These are phyloP conservation scores for Etheostoma nigrum DNA, from an alignment of 2,797 vertebrate genomes.

Conservation along the genomic window DNA sequence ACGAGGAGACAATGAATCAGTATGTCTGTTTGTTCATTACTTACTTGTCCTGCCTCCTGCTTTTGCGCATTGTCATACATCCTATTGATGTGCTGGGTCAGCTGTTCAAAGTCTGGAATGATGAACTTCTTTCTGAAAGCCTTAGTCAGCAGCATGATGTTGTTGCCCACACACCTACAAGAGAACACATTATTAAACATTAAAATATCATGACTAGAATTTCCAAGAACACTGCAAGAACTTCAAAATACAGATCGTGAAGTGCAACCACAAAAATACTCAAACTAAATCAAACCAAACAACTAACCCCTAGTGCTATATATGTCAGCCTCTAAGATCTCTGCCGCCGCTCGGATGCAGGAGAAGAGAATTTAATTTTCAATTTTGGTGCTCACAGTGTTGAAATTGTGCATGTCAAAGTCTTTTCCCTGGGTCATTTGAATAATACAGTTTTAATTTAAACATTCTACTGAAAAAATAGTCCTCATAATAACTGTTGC, in stretches of 20 bases:
- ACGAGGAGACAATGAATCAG: background rate
- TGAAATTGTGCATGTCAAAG: background rate
- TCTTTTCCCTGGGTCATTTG: background rate
- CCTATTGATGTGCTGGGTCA: conserved; percentile 85
- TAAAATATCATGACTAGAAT: background rate
- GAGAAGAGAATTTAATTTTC: background rate
- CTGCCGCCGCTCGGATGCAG: background rate
- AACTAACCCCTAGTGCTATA: background rate
- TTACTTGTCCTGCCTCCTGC: conserved; percentile 85
- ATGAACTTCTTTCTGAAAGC: conserved; percentile 93
- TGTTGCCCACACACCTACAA: conserved; percentile 89
- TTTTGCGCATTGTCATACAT: conserved; percentile 85
- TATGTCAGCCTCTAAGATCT: background rate
- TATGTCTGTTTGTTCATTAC: conserved; percentile 26
- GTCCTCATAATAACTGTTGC: background rate
- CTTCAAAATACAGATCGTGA: background rate
- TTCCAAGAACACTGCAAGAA: background rate
- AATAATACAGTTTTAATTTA: background rate
- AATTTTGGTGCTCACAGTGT: background rate
- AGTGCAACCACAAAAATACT: background rate
- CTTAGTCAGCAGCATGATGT: conserved; percentile 91
- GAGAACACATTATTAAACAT: conserved; percentile 12
- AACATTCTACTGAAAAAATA: background rate
- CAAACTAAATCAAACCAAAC: background rate
- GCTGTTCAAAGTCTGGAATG: conserved; percentile 91